Conservation (phyloP, 1,140 invertebrate species). For the Probaryconus sp. region DNA sequence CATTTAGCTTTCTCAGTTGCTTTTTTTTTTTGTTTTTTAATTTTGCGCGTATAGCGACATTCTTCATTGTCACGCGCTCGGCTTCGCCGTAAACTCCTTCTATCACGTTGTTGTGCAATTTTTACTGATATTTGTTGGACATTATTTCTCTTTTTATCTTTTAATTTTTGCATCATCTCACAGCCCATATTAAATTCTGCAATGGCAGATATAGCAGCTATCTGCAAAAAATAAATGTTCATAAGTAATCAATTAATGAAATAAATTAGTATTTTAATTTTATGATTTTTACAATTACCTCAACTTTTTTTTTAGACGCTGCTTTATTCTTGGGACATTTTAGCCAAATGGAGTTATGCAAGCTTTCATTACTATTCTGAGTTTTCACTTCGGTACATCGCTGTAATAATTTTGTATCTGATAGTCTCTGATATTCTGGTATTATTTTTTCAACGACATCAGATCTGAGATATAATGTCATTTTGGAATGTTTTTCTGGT, state of each 20-base stretch:
- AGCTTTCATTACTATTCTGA: not conserved
- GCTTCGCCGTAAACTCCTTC: constrained; percentile 2
- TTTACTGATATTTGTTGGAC: not conserved
- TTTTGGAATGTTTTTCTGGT: not conserved
- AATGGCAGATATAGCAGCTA: not conserved
- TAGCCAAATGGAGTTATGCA: not conserved
- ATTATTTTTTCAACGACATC: not conserved
- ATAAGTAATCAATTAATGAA: not conserved
- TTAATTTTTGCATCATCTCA: not conserved
- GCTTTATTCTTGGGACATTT: not conserved
- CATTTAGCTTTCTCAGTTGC: not conserved
- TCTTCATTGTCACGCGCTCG: not conserved
- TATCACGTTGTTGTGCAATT: not conserved
- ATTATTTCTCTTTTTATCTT: not conserved
- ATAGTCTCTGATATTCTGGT: not conserved
- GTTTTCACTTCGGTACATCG: not conserved
- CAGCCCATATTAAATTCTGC: not conserved
- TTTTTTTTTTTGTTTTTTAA: not conserved
- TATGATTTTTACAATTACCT: not conserved
- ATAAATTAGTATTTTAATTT: not conserved
- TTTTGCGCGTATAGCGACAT: not conserved
- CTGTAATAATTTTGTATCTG: not conserved
- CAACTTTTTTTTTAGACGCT: not conserved
- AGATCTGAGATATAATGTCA: not conserved
- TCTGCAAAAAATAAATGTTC: not conserved